Base-by-base conservation (phyloP, 2,888 invertebrate species). In the Dolomedes plantarius region DNA sequence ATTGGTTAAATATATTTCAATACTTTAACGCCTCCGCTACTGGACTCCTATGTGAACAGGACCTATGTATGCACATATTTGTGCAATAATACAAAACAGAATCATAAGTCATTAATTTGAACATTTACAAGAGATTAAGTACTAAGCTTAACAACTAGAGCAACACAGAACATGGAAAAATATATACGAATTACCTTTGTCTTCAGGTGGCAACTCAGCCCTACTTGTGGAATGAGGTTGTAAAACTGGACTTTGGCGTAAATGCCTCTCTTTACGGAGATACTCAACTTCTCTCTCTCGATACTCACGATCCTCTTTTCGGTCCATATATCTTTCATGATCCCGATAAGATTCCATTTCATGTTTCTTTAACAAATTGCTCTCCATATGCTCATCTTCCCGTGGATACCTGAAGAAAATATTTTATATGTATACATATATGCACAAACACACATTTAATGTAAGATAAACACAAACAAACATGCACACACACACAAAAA, bases 301-400 rank as follows among this genome's bases (percentile, higher is more conserved):
- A n/a, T 73, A 31, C 13, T 73, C 73, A n/a, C 62, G 39, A 36
- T 86, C 86, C n/a, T 78, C 72, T 67, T 86, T 78, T 1, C 65
- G 36, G 13, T 82, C 82, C 16, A 74, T 13, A 36, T 80, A 73
- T 23, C 67, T 80, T 64, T 86, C 86, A 1, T 64, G 56, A 16
- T 86, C 76, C 1, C 67, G 36, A 29, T 71, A 74, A 0, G 79
- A n/a, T 13, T 83, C 78, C 32, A 71, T 74, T 67, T 86, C 80
- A 7, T 71, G 75, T 16, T 75, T 73, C 16, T 74, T 72, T 6
- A 76, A 23, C n/a, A 72, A 16, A 11, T 69, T 74, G 11, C 27
- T 80, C n/a, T 86, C 86, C 16, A 36, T 65, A n/a, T 27, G 69
- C 64, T 75, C 86, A 23, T 80, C 86, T 29, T 86, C 85, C 0